Conservation (phyloP, 1,140 invertebrate species). For the Papilio dardanus region DNA sequence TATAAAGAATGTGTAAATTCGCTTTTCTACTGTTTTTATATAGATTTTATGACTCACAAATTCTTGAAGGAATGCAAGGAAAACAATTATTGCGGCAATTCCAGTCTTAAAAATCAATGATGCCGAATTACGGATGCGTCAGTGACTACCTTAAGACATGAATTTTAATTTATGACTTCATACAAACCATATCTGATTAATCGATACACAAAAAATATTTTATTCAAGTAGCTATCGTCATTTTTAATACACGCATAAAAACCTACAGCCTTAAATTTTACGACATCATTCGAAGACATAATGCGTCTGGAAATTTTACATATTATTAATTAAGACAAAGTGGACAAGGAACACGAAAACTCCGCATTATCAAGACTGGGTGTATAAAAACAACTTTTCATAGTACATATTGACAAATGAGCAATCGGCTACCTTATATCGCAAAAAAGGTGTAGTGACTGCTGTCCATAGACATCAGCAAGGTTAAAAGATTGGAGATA, state of each 20-base stretch:
- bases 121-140: background rate
- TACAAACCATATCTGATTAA: slow-evolving; percentile 22
- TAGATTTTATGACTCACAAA: background rate
- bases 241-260: slow-evolving; percentile 1
- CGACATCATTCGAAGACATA: slow-evolving; percentile 9
- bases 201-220: slow-evolving; percentile 30
- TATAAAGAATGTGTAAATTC: background rate
- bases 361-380: background rate
- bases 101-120: background rate
- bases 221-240: slow-evolving; percentile 12
- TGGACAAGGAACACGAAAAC: slow-evolving; percentile 17
- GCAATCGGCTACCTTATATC: background rate
- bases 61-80: background rate
- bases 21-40: background rate
- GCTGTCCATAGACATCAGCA: background rate
- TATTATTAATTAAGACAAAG: slow-evolving; percentile 14
- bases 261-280: slow-evolving; percentile 9
- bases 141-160: background rate
- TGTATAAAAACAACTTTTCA: background rate
- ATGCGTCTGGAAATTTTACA: background rate
- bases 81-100: background rate
- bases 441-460: background rate
- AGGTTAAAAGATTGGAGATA: too few relatives aligned
- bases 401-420: background rate
- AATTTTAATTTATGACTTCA: slow-evolving; percentile 15